phyloP scores from a whole-genome alignment of 2,113 vertebrate genomes.

The Lichenostomus cassidix region DNA sequence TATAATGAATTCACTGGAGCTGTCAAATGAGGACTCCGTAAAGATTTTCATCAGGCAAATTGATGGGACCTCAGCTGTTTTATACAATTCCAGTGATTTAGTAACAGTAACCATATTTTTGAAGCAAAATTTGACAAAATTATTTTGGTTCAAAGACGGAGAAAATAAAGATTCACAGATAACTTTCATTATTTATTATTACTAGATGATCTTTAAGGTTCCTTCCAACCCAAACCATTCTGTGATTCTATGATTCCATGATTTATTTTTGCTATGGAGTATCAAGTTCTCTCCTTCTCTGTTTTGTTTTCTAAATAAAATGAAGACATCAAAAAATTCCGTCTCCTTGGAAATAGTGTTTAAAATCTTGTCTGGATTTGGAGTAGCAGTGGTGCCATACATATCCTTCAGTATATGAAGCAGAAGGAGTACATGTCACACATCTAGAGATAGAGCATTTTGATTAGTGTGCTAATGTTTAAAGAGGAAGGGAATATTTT shows the following conservation, averaged over 20 bases:
- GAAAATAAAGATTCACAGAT: not conserved
- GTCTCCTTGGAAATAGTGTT: not conserved
- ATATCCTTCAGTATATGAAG: not conserved
- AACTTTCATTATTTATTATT: not conserved
- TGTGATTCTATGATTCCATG: fast-evolving
- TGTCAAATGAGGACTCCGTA: not conserved
- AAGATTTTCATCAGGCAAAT: not conserved
- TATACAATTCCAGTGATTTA: not conserved
- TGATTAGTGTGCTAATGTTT: not conserved
- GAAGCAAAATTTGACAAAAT: not conserved
- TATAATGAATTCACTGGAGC: not conserved
- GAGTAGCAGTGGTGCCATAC: not conserved
- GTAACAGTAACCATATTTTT: not conserved
- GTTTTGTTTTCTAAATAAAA: not conserved
- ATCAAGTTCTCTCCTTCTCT: not conserved
- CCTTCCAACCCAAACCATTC: not conserved
- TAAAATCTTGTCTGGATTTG: not conserved
- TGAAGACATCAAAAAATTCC: not conserved
- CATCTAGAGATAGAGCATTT: not conserved
- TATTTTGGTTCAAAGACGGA: not conserved
- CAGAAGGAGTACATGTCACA: not conserved
- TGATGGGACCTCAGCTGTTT: fast-evolving
- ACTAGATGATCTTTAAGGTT: not conserved
- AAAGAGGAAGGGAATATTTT: not conserved
- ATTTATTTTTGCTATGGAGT: not conserved